Evolutionary conservation across 2,113 vertebrate species (phyloP), one percentile per base, ranked within the genome.

Genomic region (Aegithalos caudatus): DNA sequence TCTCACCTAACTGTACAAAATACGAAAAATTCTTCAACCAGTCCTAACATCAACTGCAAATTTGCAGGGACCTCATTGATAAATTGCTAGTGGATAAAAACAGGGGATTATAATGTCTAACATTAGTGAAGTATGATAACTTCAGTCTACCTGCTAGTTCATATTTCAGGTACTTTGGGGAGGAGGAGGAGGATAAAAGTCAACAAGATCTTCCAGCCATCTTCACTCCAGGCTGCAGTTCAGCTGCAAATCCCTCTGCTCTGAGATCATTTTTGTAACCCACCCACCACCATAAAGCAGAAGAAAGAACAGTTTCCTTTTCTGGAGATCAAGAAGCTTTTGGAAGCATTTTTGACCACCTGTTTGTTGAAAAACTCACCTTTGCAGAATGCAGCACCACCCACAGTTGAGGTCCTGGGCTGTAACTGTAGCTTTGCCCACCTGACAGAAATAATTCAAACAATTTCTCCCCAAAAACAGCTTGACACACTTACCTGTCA

Each of bases 401-500:
- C 65, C 50, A 45, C 0, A 0, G 3, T 3, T 29, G 45, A 79
- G 48, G 42, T 28, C 31, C 51, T 45, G 45, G 79, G 28, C 11
- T 50, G 40, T 19, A 61, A 14, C 24, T 61, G 51, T 5, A 66
- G 14, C 4, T 53, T 62, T 76, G 33, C 33, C 38, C 48, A 35
- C 18, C 27, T 38, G 37, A 65, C 56, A 54, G 0, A 3, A 69
- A 27, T 24, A 47, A 50, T 25, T 64, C 31, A 27, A 74, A 48
- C 20, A 9, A 42, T 72, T 83, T 74, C 20, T 28, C 13, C 33
- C 15, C 15, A 61, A 60, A 92, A 71, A 17, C 3, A 57, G 10
- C 8, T 28, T 45, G n/a, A 35, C 48, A 61, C 11, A 5, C 72
- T 87, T 85, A 95, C 93, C 83, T 92, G 78, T 53, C 77, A 91